A percentile compares a stretch with the other conserved stretches of the same genome.
Evolutionary conservation across 2,113 vertebrate species (phyloP).

Genomic region (Nyctibius bracteatus): DNA sequence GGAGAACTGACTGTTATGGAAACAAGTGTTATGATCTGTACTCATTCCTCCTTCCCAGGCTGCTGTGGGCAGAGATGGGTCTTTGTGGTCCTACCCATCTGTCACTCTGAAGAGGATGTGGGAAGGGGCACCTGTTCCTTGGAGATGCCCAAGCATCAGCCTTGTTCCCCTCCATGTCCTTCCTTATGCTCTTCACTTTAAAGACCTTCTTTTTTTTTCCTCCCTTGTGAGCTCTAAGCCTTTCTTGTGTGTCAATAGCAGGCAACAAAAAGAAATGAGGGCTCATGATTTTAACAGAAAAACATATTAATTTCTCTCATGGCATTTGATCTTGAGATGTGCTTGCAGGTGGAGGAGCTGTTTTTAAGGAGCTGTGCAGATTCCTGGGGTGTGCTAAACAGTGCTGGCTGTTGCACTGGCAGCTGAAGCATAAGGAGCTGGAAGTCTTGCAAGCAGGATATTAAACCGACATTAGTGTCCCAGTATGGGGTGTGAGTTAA

Average conservation of each 20-base stretch:
- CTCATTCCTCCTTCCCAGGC: neutral
- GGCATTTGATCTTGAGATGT: neutral
- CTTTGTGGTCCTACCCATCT: neutral
- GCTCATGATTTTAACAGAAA: neutral
- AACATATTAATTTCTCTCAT: neutral
- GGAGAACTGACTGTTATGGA: neutral
- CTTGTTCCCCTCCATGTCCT: neutral
- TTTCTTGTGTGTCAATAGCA: neutral
- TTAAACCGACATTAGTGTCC: slow-evolving; percentile 24
- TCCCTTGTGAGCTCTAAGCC: no score
- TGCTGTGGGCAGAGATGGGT: neutral
- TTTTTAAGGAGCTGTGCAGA: neutral
- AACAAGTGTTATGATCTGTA: neutral
- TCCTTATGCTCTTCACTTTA: neutral
- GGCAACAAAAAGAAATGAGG: neutral
- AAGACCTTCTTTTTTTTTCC: neutral
- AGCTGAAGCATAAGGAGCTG: neutral
- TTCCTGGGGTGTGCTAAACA: neutral
- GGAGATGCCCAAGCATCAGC: neutral
- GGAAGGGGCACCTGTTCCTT: neutral
- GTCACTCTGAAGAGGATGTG: neutral
- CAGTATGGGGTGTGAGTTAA: neutral
- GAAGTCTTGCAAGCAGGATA: neutral
- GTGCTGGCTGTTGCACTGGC: neutral
- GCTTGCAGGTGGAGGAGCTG: neutral